phyloP scores from a whole-genome alignment of 2,888 invertebrate species.

The Heliothis peltigera region DNA sequence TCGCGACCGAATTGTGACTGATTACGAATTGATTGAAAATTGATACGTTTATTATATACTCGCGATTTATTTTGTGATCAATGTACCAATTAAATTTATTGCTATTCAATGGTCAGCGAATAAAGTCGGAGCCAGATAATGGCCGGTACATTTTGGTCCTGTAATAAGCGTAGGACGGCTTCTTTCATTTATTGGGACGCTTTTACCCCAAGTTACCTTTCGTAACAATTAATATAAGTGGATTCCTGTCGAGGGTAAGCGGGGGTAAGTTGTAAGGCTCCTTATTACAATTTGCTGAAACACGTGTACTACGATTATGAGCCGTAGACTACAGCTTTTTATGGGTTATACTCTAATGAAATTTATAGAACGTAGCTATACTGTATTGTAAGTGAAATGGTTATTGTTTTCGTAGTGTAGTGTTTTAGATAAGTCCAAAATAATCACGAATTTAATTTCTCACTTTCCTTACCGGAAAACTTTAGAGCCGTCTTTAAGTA shows the following conservation, averaged over 20 bases:
- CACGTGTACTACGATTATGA: constrained; percentile 47
- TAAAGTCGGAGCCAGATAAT: constrained; percentile 41
- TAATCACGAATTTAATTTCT: not conserved
- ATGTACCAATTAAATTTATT: constrained; percentile 41
- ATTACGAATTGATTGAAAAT: constrained; percentile 55
- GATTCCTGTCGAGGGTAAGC: constrained; percentile 55
- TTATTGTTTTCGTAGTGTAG: not conserved
- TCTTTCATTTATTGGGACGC: constrained; percentile 61
- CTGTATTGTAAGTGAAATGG: not conserved
- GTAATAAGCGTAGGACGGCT: constrained; percentile 50
- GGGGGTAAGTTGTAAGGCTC: constrained; percentile 49
- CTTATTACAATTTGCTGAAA: constrained; percentile 54
- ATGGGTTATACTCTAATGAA: constrained; percentile 23
- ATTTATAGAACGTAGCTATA: constrained; percentile 26
- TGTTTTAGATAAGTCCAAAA: not conserved
- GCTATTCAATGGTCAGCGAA: constrained; percentile 28
- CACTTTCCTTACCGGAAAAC: not conserved
- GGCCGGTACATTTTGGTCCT: constrained; percentile 35
- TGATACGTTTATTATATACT: constrained; percentile 41
- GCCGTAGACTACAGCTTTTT: constrained; percentile 35
- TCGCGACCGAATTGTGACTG: constrained; percentile 33
- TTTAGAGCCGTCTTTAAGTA: not conserved
- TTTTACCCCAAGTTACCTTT: constrained; percentile 67
- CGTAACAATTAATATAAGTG: constrained; percentile 70
- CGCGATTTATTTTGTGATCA: constrained; percentile 39